Evolutionary conservation across 2,888 invertebrate species (phyloP), one percentile per base, ranked within the genome.

Genomic region (Parelbella ahira): DNA sequence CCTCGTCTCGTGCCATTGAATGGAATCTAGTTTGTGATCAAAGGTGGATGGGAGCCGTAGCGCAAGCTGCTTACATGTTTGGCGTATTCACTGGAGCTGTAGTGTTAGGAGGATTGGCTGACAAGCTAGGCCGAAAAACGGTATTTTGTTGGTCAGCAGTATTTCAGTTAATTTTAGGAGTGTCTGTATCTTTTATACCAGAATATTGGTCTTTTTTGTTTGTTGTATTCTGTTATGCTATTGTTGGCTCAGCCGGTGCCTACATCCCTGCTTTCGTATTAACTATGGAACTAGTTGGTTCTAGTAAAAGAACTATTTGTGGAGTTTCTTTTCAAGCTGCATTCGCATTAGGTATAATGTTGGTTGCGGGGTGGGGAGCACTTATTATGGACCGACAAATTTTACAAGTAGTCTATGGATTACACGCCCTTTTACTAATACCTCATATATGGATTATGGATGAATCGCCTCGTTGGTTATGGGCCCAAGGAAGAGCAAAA

Each of bases 401-500:
- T 55, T 86, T 96, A n/a, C 96, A 96, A 80, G 84, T 94, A 0
- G 78, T 93, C 1, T 95, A 95, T 59, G 95, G 95, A 1, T 75
- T 94, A 15, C 96, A 96, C 58, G 90, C 93, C 34, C 72, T 91
- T 8, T 65, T 94, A 0, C 88, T 96, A 0, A 73, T 95, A 18
- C 93, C 91, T 1, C 95, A 96, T 63, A 94, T 94, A 90, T 95
- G 96, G 96, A 77, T 94, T 2, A 93, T 96, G 90, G 95, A 96
- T 56, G 96, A 96, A 79, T 96, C 95, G 3, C 95, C 95, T 0
- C 89, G 95, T 7, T 96, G 96, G 96, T 74, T 96, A 3, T 96
- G 96, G 95, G 91, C 93, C 19, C 94, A 95, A 66, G 95, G 95
- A 0, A 88, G 92, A 29, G 82, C 89, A 0, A 88, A 89, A 33